Percentiles rank a stretch among this genome's conserved stretches.
Conservation (phyloP, 2,888 invertebrate species). For the Caenorhabditis sp. region DNA sequence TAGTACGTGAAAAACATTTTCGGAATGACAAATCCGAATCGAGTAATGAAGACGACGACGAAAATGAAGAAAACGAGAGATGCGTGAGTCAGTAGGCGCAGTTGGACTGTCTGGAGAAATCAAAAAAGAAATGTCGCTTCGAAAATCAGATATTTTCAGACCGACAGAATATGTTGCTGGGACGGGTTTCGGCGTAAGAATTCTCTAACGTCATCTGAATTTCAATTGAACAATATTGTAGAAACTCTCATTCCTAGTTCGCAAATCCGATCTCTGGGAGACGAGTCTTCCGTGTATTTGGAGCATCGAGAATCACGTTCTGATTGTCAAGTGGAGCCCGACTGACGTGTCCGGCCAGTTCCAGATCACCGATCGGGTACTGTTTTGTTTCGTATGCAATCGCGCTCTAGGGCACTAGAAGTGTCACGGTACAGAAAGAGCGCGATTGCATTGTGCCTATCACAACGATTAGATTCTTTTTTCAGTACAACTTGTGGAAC, state of each 20-base stretch:
- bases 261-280: background rate
- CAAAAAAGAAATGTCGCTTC: no score
- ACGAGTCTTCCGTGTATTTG: slow-evolving; percentile 17
- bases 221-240: background rate
- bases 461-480: no score
- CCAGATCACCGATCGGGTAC: slow-evolving; percentile 47
- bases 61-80: background rate
- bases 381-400: no score
- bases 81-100: no score
- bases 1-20: no score
- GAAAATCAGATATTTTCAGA: no score
- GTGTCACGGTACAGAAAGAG: no score
- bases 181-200: background rate
- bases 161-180: no score
- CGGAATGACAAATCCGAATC: background rate
- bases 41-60: no score
- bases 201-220: background rate
- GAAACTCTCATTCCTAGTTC: slow-evolving; percentile 29
- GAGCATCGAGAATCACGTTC: slow-evolving; percentile 53
- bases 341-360: slow-evolving; percentile 17
- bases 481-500: slow-evolving; percentile 42
- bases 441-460: no score
- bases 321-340: slow-evolving; percentile 45
- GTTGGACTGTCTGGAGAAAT: no score
- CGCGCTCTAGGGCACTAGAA: no score